Evolutionary conservation across 2,113 vertebrate species (phyloP).

Genomic region (Vireo altiloquus): DNA sequence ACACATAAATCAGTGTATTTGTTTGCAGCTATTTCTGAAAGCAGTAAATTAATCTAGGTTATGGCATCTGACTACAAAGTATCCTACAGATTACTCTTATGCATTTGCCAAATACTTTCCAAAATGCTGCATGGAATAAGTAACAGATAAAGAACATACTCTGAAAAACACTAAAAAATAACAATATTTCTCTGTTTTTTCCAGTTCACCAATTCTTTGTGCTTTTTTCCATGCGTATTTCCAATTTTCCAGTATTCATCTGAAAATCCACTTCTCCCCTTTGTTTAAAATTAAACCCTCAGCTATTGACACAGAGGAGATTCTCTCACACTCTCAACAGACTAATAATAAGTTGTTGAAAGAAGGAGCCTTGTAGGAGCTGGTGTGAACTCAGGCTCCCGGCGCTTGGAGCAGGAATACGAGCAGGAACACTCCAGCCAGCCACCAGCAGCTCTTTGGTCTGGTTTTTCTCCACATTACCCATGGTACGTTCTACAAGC

Average conservation of each 20-base stretch:
- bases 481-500: background rate
- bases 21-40: background rate
- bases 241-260: constrained; percentile 5
- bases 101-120: constrained; percentile 9
- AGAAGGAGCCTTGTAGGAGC: background rate
- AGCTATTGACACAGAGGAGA: background rate
- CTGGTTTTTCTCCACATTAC: background rate
- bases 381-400: background rate
- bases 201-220: background rate
- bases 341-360: background rate
- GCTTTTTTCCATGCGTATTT: background rate
- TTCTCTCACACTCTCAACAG: background rate
- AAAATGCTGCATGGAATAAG: background rate
- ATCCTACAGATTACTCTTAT: background rate
- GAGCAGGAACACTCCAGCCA: background rate
- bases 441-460: background rate
- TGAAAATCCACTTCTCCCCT: background rate
- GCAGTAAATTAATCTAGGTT: background rate
- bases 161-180: background rate
- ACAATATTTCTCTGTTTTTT: background rate
- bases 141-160: background rate
- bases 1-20: background rate
- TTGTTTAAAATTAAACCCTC: background rate
- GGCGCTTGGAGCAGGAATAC: accelerated
- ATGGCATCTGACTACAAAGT: background rate